Conservation (phyloP, 2,888 invertebrate species). For the Ophioninae sp. region DNA sequence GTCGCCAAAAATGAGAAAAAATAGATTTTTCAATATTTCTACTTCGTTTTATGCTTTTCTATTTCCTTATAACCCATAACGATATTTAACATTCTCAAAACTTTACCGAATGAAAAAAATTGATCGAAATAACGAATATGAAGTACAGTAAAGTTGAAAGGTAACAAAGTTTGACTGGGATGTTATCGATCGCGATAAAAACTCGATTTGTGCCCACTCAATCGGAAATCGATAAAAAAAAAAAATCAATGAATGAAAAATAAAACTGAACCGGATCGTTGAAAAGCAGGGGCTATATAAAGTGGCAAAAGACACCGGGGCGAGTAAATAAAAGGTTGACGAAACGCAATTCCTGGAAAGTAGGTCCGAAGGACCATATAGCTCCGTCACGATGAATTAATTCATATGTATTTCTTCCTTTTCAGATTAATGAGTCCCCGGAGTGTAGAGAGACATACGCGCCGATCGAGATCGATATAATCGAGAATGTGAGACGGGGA, state of each 20-base stretch:
- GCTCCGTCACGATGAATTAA: conserved; percentile 53
- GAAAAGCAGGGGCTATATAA: not conserved
- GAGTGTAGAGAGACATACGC: conserved; percentile 58
- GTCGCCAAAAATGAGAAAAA: no score
- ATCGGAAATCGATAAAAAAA: conserved; percentile 18
- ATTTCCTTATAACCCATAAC: no score
- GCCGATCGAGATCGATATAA: conserved; percentile 55
- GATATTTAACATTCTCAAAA: no score
- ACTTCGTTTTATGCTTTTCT: no score
- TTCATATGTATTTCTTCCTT: conserved; percentile 63
- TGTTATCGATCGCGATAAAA: not conserved
- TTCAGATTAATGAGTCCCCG: conserved; percentile 62
- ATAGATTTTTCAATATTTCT: no score
- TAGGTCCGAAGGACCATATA: conserved; percentile 54
- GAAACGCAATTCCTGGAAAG: conserved; percentile 57
- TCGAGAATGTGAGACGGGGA: conserved; percentile 46
- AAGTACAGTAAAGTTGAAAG: no score
- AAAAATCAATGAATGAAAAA: no score
- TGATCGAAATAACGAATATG: no score
- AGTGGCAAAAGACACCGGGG: conserved; percentile 25
- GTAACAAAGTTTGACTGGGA: not conserved
- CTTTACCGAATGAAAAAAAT: no score
- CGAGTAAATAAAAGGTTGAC: conserved; percentile 44
- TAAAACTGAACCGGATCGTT: not conserved
- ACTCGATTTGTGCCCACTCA: conserved; percentile 8